phyloP scores from a whole-genome alignment of 2,797 vertebrate species.

The Acanthis flammea region DNA sequence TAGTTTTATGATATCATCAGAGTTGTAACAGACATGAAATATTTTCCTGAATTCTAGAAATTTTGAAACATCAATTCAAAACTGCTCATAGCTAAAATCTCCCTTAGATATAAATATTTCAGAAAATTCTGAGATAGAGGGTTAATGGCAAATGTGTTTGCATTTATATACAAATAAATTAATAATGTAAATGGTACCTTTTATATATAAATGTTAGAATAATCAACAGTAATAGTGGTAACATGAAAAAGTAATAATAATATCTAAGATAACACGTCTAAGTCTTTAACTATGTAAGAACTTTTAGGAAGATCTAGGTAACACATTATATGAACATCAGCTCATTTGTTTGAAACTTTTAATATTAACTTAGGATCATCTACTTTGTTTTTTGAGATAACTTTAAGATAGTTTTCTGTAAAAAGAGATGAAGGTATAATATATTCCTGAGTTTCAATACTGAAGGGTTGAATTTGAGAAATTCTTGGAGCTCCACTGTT shows the following conservation, averaged over 20 bases:
- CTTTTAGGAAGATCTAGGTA: not conserved
- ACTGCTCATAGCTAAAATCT: not conserved
- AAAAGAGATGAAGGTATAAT: not conserved
- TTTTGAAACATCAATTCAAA: not conserved
- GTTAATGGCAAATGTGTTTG: not conserved
- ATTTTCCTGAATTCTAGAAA: not conserved
- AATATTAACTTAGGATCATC: not conserved
- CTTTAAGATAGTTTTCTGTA: not conserved
- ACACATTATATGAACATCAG: not conserved
- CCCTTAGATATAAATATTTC: not conserved
- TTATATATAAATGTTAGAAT: not conserved
- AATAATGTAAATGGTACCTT: not conserved
- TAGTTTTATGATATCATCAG: not conserved
- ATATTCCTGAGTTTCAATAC: not conserved
- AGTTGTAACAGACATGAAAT: not conserved
- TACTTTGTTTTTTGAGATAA: not conserved
- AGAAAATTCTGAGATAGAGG: not conserved
- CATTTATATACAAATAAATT: not conserved
- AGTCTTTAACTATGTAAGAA: not conserved
- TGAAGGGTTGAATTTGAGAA: not conserved
- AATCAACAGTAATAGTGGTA: not conserved
- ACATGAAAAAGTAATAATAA: not conserved
- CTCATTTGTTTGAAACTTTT: not conserved
- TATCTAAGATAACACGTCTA: not conserved
- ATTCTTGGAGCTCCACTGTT: not conserved